A percentile compares a stretch with the other conserved stretches of the same genome.
Conservation (phyloP, 53 echinoderm and acorn worm genomes). For the Luidia sarsii region DNA sequence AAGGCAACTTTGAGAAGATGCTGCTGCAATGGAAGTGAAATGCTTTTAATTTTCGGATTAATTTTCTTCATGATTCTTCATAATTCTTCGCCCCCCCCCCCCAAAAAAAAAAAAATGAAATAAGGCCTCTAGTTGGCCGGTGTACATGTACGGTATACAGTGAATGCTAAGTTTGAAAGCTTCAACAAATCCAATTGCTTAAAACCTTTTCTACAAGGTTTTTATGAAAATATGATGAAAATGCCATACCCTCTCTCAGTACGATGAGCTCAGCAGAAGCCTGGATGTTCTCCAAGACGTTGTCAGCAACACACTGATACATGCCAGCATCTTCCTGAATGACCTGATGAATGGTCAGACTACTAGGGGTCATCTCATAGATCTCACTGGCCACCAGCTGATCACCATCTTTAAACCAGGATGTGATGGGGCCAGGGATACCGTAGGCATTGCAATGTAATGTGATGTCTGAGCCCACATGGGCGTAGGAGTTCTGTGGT, state of each 20-base stretch:
- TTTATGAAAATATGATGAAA: too few relatives aligned
- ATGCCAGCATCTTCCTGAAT: constrained; percentile 61
- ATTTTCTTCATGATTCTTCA: too few relatives aligned
- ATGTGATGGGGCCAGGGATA: constrained; percentile 69
- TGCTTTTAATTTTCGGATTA: too few relatives aligned
- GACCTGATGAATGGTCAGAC: constrained; percentile 57
- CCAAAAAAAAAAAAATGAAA: too few relatives aligned
- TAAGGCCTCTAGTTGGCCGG: too few relatives aligned
- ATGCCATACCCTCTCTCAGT: constrained; percentile 64
- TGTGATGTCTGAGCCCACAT: constrained; percentile 31
- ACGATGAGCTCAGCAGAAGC: constrained; percentile 80
- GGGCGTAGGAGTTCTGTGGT: constrained; percentile 67
- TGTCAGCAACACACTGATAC: constrained; percentile 88
- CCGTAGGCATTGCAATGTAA: constrained; percentile 82
- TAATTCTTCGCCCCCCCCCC: too few relatives aligned
- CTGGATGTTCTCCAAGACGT: constrained; percentile 70
- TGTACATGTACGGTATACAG: too few relatives aligned
- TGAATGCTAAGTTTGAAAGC: too few relatives aligned
- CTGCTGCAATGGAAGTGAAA: too few relatives aligned
- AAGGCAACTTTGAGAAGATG: too few relatives aligned
- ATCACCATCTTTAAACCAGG: constrained; percentile 68
- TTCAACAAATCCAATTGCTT: too few relatives aligned
- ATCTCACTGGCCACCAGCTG: constrained; percentile 27
- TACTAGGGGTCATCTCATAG: constrained; percentile 45
- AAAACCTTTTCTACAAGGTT: too few relatives aligned